Base-by-base conservation (phyloP, 2,888 invertebrate species). In the Diarsia brunnea region DNA sequence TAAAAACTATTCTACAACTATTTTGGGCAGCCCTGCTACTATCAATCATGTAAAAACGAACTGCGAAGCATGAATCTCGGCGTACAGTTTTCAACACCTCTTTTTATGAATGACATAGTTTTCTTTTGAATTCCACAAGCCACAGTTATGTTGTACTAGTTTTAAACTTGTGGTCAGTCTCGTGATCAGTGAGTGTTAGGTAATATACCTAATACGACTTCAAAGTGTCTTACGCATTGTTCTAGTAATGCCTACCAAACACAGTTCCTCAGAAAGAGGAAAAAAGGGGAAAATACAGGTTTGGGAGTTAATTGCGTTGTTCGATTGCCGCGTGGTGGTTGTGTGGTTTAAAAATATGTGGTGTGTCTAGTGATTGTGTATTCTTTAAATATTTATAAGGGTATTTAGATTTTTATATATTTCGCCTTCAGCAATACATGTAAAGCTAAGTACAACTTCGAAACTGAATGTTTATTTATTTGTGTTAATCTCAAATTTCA, bases 71-170 rank as follows among this genome's bases (percentile, higher is more conserved):
- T 49, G 67, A 63, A 58, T 61, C 27, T n/a, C 14, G 31, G 66
- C 61, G 43, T 24, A 31, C 61, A 66, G 60, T 63, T 55, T 47
- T 77, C 24, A 63, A 66, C 78, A 45, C 24, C 43, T 63, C 49
- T 31, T 68, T 78, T 82, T 21, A 73, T 73, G 61, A 73, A 73
- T 78, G 78, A 85, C 78, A 81, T 66, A 81, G 71, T 81, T 85
- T 73, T 83, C 83, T 53, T 51, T 43, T 53, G 38, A 43, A 63
- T n/a, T 63, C 43, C 64, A 45, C 55, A n/a, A 38, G 31, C 55
- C 47, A 68, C 55, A 67, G 82, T 77, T 77, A 82, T 77, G 70
- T 71, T 24, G 68, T 73, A 31, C 68, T 53, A 65, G 70, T 71
- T 77, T 83, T 51, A 19, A 67, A n/a, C 38, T 64, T 69, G 82